phyloP scores from a whole-genome alignment of 2,113 vertebrate genomes.

The Acinonyx jubatus region DNA sequence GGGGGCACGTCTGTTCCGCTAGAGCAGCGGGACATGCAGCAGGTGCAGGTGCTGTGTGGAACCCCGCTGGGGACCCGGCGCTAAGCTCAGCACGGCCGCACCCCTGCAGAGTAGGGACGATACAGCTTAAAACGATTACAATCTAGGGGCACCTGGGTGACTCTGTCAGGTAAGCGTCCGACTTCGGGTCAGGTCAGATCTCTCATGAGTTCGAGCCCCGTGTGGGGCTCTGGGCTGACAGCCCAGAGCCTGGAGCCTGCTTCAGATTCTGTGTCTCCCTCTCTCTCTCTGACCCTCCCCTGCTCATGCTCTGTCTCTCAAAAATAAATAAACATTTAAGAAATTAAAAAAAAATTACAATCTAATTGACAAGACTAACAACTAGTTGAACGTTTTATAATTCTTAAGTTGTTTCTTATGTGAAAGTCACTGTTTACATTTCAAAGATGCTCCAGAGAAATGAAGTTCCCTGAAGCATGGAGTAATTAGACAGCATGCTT shows the following conservation, averaged over 20 bases:
- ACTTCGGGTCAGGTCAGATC: too few species aligned
- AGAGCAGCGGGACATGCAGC: rapidly evolving
- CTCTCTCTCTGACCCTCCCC: too few species aligned
- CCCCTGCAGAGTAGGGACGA: rapidly evolving
- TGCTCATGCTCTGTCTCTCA: too few species aligned
- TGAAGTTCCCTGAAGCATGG: rapidly evolving
- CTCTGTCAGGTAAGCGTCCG: too few species aligned
- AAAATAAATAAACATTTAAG: too few species aligned
- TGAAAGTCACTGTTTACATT: rapidly evolving
- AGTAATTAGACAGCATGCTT: neutral
- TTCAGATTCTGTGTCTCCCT: too few species aligned
- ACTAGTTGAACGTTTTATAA: neutral
- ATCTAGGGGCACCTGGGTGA: neutral
- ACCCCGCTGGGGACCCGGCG: rapidly evolving
- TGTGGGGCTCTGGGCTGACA: too few species aligned
- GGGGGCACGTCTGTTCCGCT: rapidly evolving
- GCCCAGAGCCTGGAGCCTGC: too few species aligned
- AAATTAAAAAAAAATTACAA: neutral
- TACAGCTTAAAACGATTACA: neutral
- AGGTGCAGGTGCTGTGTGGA: rapidly evolving
- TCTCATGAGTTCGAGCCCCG: too few species aligned
- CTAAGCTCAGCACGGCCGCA: rapidly evolving
- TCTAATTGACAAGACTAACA: neutral
- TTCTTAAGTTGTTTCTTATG: neutral
- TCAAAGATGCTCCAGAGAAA: neutral